A percentile compares a stretch with the other conserved stretches of the same genome.
Evolutionary conservation across 2,113 vertebrate genomes (phyloP).

Genomic region (Chascanopsetta lugubris): DNA sequence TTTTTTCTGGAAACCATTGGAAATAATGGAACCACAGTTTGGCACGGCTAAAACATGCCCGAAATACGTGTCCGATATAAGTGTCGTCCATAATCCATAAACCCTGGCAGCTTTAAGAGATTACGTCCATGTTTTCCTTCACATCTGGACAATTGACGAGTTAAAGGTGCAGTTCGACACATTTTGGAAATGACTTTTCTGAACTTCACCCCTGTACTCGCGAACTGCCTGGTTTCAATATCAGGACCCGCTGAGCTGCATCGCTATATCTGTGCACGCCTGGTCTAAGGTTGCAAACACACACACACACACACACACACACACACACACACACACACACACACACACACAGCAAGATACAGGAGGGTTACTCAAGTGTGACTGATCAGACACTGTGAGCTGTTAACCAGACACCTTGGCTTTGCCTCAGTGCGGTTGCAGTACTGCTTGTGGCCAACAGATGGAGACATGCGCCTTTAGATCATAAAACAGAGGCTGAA

Average conservation of each 20-base stretch:
- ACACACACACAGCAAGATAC: neutral
- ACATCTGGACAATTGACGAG: too few species aligned
- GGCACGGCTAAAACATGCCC: too few species aligned
- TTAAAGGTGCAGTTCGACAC: too few species aligned
- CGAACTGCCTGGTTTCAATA: constrained; percentile 70
- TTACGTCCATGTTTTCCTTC: too few species aligned
- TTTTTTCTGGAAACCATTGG: too few species aligned
- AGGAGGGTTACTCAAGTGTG: neutral
- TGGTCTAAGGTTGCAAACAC: constrained; percentile 32
- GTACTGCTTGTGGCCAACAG: constrained; percentile 24
- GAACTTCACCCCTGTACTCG: constrained; percentile 39
- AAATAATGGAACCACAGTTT: too few species aligned
- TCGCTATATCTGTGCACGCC: constrained; percentile 58
- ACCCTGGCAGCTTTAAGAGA: too few species aligned
- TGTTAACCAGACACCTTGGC: neutral
- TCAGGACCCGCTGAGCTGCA: constrained; percentile 68
- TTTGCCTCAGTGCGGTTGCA: constrained; percentile 5
- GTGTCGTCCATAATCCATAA: too few species aligned
- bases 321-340: constrained; percentile 10
- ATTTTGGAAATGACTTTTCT: too few species aligned
- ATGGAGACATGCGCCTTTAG: constrained; percentile 15
- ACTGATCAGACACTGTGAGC: neutral
- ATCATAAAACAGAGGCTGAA: neutral
- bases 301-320: constrained; percentile 9
- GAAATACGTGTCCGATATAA: too few species aligned